Conservation (phyloP, 1,140 invertebrate species). For the Drosophila repletoides region DNA sequence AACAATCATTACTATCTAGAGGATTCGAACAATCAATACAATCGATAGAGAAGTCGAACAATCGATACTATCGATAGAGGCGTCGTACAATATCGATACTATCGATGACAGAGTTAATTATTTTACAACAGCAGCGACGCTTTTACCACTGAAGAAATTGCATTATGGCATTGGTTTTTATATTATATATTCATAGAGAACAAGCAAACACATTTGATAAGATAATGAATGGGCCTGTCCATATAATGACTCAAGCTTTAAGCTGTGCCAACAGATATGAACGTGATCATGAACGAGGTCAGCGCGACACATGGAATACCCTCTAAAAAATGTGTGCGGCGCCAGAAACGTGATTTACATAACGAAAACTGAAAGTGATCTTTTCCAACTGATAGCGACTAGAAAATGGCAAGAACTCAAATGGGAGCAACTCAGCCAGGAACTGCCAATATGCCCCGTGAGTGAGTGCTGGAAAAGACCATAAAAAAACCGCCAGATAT, state of each 20-base stretch:
- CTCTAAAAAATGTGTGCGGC: slow-evolving; percentile 11
- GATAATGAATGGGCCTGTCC: slow-evolving; percentile 28
- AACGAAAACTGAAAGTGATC: slow-evolving; percentile 1
- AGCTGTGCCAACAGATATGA: slow-evolving; percentile 29
- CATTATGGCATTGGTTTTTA: slow-evolving; percentile 16
- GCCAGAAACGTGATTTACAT: slow-evolving; percentile 3
- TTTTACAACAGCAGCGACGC: too few species aligned
- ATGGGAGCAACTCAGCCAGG: too few species aligned
- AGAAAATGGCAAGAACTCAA: too few species aligned
- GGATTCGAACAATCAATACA: too few species aligned
- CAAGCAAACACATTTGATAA: slow-evolving; percentile 38
- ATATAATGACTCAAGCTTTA: slow-evolving; percentile 31
- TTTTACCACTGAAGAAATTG: background rate
- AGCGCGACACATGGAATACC: slow-evolving; percentile 34
- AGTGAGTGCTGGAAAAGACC: background rate
- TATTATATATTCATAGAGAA: slow-evolving; percentile 15
- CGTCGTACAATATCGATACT: too few species aligned
- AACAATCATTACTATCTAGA: too few species aligned
- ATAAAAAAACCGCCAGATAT: slow-evolving; percentile 35
- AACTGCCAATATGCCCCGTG: background rate
- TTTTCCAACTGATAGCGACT: background rate
- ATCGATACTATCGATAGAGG: too few species aligned
- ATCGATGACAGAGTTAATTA: too few species aligned
- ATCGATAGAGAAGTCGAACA: too few species aligned
- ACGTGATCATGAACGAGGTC: slow-evolving; percentile 31